Evolutionary conservation across 2,888 invertebrate genomes (phyloP).

Genomic region (Pollenia amentaria): DNA sequence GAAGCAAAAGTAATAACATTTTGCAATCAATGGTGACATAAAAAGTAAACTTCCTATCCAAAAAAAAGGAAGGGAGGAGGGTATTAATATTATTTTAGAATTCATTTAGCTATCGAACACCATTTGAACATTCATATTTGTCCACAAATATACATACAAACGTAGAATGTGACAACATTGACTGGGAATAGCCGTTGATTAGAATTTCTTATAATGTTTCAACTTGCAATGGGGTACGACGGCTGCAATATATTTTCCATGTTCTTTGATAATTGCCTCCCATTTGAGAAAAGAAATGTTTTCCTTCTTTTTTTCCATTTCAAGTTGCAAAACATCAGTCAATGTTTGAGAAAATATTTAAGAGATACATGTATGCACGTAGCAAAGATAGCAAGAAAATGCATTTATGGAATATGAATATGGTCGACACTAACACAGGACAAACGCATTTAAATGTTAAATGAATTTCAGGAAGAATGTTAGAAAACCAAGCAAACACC

Average conservation of each 20-base stretch:
- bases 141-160: neutral
- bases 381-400: constrained; percentile 1
- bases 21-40: constrained; percentile 76
- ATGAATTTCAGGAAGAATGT: constrained; percentile 15
- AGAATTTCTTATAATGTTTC: constrained; percentile 26
- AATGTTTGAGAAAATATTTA: constrained; percentile 25
- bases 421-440: neutral
- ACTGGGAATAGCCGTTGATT: constrained; percentile 15
- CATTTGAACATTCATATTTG: constrained; percentile 13
- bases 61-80: neutral
- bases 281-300: constrained; percentile 2
- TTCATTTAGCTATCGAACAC: neutral
- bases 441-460: constrained; percentile 5
- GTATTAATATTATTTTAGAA: neutral
- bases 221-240: constrained; percentile 44
- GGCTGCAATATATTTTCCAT: constrained; percentile 47
- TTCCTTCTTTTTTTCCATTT: neutral
- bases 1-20: constrained; percentile 33
- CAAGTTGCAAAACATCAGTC: constrained; percentile 30
- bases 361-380: constrained; percentile 7
- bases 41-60: constrained; percentile 48
- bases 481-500: neutral
- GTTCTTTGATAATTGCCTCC: constrained; percentile 34
- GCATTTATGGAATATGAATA: constrained; percentile 3
- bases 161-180: neutral